Conservation (phyloP, 2,888 invertebrate genomes). For the Petrolisthes cinctipes region DNA sequence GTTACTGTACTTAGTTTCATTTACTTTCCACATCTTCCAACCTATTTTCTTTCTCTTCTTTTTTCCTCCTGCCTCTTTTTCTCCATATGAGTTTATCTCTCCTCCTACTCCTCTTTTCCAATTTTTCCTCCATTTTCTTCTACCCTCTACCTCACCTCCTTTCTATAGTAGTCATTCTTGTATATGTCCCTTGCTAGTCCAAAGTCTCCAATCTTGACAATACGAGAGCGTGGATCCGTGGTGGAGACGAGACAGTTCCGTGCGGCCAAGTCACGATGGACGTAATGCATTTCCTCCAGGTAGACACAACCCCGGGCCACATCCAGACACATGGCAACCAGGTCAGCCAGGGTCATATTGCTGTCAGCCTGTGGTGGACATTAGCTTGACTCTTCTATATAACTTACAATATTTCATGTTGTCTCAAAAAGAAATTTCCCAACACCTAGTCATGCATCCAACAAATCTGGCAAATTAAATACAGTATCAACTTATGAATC, state of each 20-base stretch:
- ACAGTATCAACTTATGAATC: too few relatives aligned
- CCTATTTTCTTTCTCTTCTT: background rate
- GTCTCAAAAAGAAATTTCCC: too few relatives aligned
- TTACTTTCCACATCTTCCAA: background rate
- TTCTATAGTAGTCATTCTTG: conserved; percentile 96
- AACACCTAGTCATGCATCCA: too few relatives aligned
- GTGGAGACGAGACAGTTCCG: conserved; percentile 89
- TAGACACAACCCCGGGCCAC: conserved; percentile 96
- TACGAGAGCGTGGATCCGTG: conserved; percentile 66
- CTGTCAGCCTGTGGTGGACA: conserved; percentile 31
- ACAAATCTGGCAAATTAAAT: too few relatives aligned
- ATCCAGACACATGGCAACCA: conserved; percentile 93
- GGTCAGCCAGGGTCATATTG: conserved; percentile 81
- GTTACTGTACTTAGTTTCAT: background rate
- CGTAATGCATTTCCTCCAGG: conserved; percentile 96
- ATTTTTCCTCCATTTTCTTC: background rate
- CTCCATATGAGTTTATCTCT: background rate
- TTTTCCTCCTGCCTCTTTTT: background rate
- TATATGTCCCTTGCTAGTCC: conserved; percentile 96
- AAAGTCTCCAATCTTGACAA: conserved; percentile 94
- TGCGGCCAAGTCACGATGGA: conserved; percentile 95
- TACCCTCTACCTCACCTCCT: conserved; percentile 84
- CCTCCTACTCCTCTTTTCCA: background rate
- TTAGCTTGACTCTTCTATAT: background rate
- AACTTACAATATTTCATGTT: background rate